Base-by-base conservation (phyloP, 92 coral and sea anemone species). In the Diadumene lineata region DNA sequence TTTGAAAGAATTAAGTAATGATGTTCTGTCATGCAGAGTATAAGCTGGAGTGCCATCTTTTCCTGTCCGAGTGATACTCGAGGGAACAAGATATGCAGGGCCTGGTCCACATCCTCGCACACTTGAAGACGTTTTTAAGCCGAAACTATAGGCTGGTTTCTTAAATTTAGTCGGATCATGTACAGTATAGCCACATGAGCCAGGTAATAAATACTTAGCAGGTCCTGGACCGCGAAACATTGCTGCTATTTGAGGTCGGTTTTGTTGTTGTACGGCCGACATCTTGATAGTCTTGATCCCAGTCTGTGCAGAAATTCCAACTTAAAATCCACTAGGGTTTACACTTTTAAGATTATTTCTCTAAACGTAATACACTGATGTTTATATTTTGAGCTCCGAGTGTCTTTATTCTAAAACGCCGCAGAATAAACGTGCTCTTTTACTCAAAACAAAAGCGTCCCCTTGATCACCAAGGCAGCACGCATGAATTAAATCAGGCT, bases 161-260 rank as follows among this genome's bases (percentile, higher is more conserved):
- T 66, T 88, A 48, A 66, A 27, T 72, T 96, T 96, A 23, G 91
- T 64, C 4, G 68, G 79, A 68, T 92, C 97, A 66, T 96, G 99
- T 17, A 28, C 69, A 0, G 27, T 60, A 43, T 75, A 76, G 6
- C 99, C 99, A n/a, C 92, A 86, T 9, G 86, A 68, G 0, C 97
- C 97, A 13, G 97, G 99, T 18, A 96, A 82, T 25, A 56, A 44
- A 70, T 96, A 96, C 76, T 82, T 85, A 0, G 96, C 99, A 48
- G 99, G 93, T 0, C 99, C 99, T 1, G 99, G 99, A 13, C 99
- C 99, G 30, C 97, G 92, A 60, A 88, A 96, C 97, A 92, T 96
- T 1, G 99, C 99, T 21, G 89, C 97, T 60, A 96, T 96, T 67
- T 80, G 86, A 75, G 91, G 92, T 23, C 88, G 90, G 25, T 81